Evolutionary conservation across 2,888 invertebrate species (phyloP).

Genomic region (Embidobia sp.): DNA sequence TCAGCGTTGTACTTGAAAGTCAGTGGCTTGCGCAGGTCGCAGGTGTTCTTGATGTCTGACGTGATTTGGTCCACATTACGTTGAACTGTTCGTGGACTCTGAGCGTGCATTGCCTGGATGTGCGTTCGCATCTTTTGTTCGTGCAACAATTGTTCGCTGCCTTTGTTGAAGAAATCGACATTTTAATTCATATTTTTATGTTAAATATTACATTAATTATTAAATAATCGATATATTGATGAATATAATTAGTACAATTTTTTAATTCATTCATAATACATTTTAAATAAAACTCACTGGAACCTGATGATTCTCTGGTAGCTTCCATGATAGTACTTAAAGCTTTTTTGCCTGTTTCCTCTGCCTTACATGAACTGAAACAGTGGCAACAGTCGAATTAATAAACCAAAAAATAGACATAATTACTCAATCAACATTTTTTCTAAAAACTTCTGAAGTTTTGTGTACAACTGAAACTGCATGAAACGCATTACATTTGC

Average conservation of each 20-base stretch:
- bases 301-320: slow-evolving; percentile 35
- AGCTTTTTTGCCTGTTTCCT: slow-evolving; percentile 26
- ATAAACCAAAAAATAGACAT: no score
- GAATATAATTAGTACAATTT: no score
- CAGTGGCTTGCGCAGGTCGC: slow-evolving; percentile 78
- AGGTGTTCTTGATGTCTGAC: slow-evolving; percentile 79
- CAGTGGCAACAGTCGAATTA: no score
- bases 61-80: slow-evolving; percentile 80
- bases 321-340: slow-evolving; percentile 46
- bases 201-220: no score
- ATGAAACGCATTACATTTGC: slow-evolving; percentile 30
- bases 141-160: slow-evolving; percentile 60
- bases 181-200: no score
- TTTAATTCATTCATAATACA: background rate
- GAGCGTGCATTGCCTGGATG: slow-evolving; percentile 79
- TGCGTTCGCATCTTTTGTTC: slow-evolving; percentile 78
- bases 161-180: no score
- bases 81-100: slow-evolving; percentile 80
- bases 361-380: slow-evolving; percentile 11
- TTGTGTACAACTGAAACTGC: no score
- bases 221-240: no score
- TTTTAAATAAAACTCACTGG: slow-evolving; percentile 18
- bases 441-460: no score
- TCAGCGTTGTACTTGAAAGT: slow-evolving; percentile 71
- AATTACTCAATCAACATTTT: no score